phyloP scores from a whole-genome alignment of 2,797 vertebrate species.

The Sebastes trivittatus region DNA sequence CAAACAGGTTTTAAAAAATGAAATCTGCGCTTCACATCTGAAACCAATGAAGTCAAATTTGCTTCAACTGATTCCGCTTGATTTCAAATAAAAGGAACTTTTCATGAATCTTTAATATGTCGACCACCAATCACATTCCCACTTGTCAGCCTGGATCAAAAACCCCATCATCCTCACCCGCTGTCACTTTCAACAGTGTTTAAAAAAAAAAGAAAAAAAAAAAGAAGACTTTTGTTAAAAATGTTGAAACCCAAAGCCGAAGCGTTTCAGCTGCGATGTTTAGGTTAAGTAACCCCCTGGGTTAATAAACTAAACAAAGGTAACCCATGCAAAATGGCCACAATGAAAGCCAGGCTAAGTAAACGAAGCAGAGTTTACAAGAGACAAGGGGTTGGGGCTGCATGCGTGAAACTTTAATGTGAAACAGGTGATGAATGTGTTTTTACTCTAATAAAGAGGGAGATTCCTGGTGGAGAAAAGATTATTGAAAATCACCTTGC shows the following conservation, averaged over 20 bases:
- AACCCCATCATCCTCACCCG: conserved; percentile 84
- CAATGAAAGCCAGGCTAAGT: conserved; percentile 99
- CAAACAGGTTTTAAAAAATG: background rate
- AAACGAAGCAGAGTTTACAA: conserved; percentile 97
- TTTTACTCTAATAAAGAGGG: conserved; percentile 69
- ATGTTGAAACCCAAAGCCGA: conserved; percentile 88
- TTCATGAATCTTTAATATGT: conserved; percentile 4
- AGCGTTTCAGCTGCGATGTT: conserved; percentile 92
- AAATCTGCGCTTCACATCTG: background rate
- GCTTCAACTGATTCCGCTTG: background rate
- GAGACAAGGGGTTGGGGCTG: conserved; percentile 80
- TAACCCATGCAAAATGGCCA: conserved; percentile 95
- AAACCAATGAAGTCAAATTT: background rate
- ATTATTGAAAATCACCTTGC: conserved; percentile 48
- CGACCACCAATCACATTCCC: conserved; percentile 40
- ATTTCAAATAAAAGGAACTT: background rate
- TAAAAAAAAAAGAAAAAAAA: conserved; percentile 81
- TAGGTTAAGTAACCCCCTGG: conserved; percentile 96
- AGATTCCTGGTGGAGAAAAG: conserved; percentile 41
- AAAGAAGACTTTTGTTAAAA: conserved; percentile 87
- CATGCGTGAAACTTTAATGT: conserved; percentile 89
- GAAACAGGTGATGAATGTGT: conserved; percentile 89
- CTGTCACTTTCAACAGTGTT: conserved; percentile 84
- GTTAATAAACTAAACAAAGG: conserved; percentile 99
- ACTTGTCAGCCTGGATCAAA: conserved; percentile 81